These are phyloP conservation scores for Nettapus auritus DNA, from an alignment of 2,113 vertebrate genomes.

Conservation along the genomic window DNA sequence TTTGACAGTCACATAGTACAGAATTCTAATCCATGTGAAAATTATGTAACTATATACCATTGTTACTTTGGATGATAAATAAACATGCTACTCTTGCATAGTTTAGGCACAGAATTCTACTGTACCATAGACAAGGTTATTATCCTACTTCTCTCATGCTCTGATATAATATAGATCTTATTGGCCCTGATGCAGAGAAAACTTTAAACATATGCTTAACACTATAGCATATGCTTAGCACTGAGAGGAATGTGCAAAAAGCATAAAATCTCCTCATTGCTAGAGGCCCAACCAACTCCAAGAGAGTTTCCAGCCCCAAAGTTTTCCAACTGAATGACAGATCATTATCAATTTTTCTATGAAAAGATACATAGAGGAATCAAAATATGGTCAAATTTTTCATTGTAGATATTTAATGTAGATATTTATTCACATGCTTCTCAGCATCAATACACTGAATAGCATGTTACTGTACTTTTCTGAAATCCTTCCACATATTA, in stretches of 20 bases:
- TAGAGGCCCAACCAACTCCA: background rate
- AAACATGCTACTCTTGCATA: background rate
- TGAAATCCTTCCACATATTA: background rate
- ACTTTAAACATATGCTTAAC: background rate
- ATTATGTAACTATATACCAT: background rate
- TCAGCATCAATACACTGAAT: rapidly evolving
- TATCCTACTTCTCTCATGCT: background rate
- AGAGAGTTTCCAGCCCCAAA: background rate
- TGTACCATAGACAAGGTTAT: background rate
- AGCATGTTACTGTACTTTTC: background rate
- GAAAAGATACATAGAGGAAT: rapidly evolving
- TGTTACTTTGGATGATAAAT: background rate
- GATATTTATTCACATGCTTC: background rate
- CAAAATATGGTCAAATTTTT: background rate
- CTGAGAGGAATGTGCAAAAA: background rate
- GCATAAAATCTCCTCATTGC: background rate
- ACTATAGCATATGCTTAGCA: background rate
- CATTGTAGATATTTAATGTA: background rate
- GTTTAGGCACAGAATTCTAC: background rate
- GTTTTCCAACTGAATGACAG: background rate
- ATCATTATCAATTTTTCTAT: background rate
- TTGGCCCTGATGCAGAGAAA: background rate
- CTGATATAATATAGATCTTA: background rate
- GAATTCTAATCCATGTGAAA: background rate
- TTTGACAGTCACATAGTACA: background rate